Evolutionary conservation across 23 tunicate genomes (phyloP).

Genomic region (Diplosoma virens): DNA sequence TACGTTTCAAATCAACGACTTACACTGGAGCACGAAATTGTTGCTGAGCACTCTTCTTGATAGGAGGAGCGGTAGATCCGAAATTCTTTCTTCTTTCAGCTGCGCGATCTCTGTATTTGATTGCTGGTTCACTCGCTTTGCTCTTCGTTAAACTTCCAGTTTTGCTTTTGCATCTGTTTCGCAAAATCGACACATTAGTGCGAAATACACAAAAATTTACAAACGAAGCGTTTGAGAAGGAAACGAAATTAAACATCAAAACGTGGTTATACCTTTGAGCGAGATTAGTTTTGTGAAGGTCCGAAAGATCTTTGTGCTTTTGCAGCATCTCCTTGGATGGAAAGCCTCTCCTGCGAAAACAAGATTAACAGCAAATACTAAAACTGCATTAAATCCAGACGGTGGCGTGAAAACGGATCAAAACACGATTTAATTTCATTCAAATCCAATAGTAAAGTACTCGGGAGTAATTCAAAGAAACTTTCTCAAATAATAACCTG

Average conservation of each 20-base stretch:
- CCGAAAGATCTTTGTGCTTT: conserved; percentile 67
- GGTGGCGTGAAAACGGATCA: no score
- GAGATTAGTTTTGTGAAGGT: conserved; percentile 75
- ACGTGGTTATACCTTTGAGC: conserved; percentile 61
- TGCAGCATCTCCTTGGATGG: conserved; percentile 60
- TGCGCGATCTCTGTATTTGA: conserved; percentile 91
- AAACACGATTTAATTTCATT: no score
- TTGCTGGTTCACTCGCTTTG: neutral
- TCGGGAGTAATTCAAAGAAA: no score
- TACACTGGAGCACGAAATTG: conserved; percentile 48
- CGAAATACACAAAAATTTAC: neutral
- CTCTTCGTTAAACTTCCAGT: conserved; percentile 33
- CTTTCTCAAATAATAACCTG: conserved; percentile 56
- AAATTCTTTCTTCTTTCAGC: conserved; percentile 90
- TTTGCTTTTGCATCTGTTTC: conserved; percentile 33
- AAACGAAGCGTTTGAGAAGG: no score
- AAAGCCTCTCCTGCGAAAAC: conserved; percentile 62
- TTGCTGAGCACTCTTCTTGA: neutral
- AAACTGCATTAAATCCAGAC: neutral
- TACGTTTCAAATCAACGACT: neutral
- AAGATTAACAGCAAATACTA: neutral
- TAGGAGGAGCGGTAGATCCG: conserved; percentile 70
- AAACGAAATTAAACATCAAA: no score
- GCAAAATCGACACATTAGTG: neutral
- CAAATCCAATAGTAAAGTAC: no score